phyloP scores from a whole-genome alignment of 1,140 invertebrate genomes.

The Nylanderia fulva region DNA sequence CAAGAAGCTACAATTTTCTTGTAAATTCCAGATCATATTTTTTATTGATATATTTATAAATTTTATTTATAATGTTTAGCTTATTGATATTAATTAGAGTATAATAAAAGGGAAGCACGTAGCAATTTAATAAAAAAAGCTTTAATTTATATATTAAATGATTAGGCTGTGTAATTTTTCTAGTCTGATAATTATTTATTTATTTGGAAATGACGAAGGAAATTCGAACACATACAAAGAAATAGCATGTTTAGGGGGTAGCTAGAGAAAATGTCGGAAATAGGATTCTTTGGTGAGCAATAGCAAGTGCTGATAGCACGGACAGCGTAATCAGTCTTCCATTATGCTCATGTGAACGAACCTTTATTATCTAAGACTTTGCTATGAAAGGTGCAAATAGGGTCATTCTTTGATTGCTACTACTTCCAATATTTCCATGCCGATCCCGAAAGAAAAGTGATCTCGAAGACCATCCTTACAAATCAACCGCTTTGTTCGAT shows the following conservation, averaged over 20 bases:
- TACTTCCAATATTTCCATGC: constrained; percentile 51
- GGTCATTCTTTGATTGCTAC: constrained; percentile 59
- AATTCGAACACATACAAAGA: constrained; percentile 38
- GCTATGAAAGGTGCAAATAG: constrained; percentile 44
- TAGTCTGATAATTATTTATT: background rate
- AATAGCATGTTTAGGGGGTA: constrained; percentile 42
- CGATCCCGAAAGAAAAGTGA: constrained; percentile 45
- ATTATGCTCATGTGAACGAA: constrained; percentile 69
- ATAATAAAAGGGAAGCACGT: background rate
- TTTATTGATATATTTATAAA: background rate
- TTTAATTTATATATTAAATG: background rate
- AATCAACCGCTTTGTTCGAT: constrained; percentile 59
- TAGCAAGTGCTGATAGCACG: constrained; percentile 53
- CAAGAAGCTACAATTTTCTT: constrained; percentile 6
- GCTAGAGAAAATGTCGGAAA: constrained; percentile 41
- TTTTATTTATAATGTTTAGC: background rate
- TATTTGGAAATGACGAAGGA: background rate
- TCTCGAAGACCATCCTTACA: constrained; percentile 53
- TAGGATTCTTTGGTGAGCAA: constrained; percentile 64
- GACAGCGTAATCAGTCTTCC: constrained; percentile 68
- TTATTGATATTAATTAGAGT: too few species aligned
- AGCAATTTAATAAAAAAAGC: background rate
- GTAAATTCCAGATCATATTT: background rate
- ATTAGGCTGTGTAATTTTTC: background rate
- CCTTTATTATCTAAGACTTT: constrained; percentile 62